Percentiles rank a stretch among this genome's conserved stretches.
Conservation (phyloP, 2,113 vertebrate species). For the Tachysurus vachellii region DNA sequence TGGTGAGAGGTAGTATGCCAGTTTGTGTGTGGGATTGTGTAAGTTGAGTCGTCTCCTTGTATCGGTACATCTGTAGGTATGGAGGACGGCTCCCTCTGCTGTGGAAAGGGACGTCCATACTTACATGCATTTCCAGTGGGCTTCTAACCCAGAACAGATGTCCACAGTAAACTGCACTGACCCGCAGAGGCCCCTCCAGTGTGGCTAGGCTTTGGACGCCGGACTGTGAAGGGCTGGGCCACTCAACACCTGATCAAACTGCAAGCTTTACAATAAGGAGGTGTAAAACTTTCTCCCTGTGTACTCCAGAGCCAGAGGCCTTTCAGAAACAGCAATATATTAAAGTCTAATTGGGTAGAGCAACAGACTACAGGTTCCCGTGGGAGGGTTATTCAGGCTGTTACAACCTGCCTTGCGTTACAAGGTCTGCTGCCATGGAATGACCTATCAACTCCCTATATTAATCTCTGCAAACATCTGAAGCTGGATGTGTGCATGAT, state of each 20-base stretch:
- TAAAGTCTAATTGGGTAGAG: constrained; percentile 80
- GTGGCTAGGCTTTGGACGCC: constrained; percentile 64
- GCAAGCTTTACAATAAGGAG: constrained; percentile 67
- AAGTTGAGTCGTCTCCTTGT: constrained; percentile 62
- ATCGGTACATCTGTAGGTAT: constrained; percentile 72
- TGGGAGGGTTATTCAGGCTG: constrained; percentile 73
- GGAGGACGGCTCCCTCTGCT: constrained; percentile 78
- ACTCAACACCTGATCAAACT: constrained; percentile 93
- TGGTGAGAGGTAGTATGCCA: constrained; percentile 63
- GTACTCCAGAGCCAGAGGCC: constrained; percentile 68
- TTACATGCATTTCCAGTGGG: constrained; percentile 75
- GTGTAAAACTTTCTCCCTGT: constrained; percentile 70
- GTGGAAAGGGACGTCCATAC: constrained; percentile 84
- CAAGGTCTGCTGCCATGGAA: constrained; percentile 66
- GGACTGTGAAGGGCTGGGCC: constrained; percentile 59
- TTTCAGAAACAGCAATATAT: constrained; percentile 81
- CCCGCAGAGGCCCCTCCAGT: constrained; percentile 74
- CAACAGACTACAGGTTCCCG: constrained; percentile 79
- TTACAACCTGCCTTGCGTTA: constrained; percentile 84
- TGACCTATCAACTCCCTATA: constrained; percentile 70
- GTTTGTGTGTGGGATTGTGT: constrained; percentile 61
- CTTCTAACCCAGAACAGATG: constrained; percentile 91
- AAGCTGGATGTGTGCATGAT: constrained; percentile 64
- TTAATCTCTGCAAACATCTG: constrained; percentile 73
- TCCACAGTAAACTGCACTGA: constrained; percentile 83